phyloP scores from a whole-genome alignment of 1,140 invertebrate species.

The Druon quercuslanigerum region DNA sequence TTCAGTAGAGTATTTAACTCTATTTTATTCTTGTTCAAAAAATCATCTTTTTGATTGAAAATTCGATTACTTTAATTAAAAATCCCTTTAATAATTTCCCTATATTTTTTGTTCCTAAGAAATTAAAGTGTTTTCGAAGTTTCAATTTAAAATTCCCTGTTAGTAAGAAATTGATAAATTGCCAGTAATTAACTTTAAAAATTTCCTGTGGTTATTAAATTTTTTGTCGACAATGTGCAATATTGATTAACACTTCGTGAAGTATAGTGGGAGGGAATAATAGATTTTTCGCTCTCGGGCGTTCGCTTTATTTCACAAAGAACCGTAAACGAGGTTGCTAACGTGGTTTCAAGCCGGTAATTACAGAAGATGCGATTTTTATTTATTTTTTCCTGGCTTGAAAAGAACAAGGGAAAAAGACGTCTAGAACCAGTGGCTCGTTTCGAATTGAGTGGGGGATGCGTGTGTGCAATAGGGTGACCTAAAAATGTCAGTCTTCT shows the following conservation, averaged over 20 bases:
- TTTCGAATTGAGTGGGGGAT: conserved; percentile 11
- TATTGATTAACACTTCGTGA: background rate
- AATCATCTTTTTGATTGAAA: no score
- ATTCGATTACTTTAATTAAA: no score
- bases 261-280: background rate
- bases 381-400: background rate
- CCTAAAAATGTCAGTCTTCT: no score
- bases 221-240: background rate
- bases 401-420: background rate
- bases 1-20: no score
- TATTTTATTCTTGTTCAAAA: no score
- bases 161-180: no score
- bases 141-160: no score
- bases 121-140: no score
- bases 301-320: conserved; percentile 19
- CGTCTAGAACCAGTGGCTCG: background rate
- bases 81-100: no score
- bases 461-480: background rate
- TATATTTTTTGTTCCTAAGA: no score
- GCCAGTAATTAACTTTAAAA: no score
- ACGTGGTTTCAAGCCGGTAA: conserved; percentile 28
- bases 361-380: conserved; percentile 29
- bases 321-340: conserved; percentile 29
- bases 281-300: conserved; percentile 22
- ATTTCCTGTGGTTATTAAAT: no score